Conservation (phyloP, 2,888 invertebrate species). For the Cephus sareptanus region DNA sequence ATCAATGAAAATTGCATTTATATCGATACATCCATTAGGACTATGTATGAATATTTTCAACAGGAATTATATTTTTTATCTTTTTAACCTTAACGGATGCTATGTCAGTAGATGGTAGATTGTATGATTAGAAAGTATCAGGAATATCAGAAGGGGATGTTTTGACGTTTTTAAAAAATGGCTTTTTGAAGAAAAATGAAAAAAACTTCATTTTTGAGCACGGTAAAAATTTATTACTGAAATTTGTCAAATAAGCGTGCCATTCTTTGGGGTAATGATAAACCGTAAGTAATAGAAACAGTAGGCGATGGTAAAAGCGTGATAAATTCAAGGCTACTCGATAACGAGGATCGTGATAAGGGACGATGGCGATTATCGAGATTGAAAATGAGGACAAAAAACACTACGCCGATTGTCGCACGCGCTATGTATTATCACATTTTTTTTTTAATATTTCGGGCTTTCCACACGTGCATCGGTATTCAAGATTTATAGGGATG, state of each 20-base stretch:
- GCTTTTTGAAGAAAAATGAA: background rate
- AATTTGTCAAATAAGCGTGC: background rate
- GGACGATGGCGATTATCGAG: constrained; percentile 9
- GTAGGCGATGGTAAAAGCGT: background rate
- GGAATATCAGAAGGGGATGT: background rate
- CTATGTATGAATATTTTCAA: background rate
- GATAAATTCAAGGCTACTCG: constrained; percentile 23
- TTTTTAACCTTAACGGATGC: background rate
- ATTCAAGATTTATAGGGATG: background rate
- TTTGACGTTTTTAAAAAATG: background rate
- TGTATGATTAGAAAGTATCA: background rate
- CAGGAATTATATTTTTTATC: background rate
- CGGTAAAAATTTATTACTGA: background rate
- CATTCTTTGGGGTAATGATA: background rate
- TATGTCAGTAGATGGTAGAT: background rate
- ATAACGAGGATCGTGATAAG: constrained; percentile 37
- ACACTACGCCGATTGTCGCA: background rate
- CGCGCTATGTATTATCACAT: background rate
- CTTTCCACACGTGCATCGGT: background rate
- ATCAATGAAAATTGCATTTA: background rate
- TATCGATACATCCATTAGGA: background rate
- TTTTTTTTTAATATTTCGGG: background rate
- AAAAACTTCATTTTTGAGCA: background rate
- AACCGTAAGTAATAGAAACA: background rate
- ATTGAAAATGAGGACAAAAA: background rate